These are phyloP conservation scores for Liparis tanakae DNA, from an alignment of 2,797 vertebrate species.

Conservation along the genomic window DNA sequence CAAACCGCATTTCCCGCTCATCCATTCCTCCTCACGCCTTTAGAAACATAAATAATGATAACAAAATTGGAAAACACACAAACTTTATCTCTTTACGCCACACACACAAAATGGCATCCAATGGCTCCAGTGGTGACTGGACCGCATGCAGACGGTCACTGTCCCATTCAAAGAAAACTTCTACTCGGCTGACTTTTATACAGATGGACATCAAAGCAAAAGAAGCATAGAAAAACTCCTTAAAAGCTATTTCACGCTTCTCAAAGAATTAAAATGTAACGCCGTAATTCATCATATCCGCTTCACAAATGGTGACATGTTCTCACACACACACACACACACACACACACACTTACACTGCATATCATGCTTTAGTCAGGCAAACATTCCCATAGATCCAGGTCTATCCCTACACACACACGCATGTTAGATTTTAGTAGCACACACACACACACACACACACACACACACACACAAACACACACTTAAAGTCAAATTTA, in stretches of 20 bases:
- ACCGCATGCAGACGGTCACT: background rate
- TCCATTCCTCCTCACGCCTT: no score
- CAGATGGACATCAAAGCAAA: background rate
- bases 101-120: no score
- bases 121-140: no score
- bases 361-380: constrained; percentile 33
- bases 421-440: constrained; percentile 30
- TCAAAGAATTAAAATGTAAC: background rate
- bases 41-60: no score
- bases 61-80: no score
- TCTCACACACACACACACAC: background rate
- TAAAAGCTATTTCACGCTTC: constrained; percentile 17
- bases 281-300: constrained; percentile 14
- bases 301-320: background rate
- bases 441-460: background rate
- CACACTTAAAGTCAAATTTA: no score
- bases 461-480: background rate
- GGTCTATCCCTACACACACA: constrained; percentile 36
- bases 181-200: background rate
- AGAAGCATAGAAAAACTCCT: constrained; percentile 5
- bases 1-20: no score
- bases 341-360: background rate
- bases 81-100: no score
- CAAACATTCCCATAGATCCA: constrained; percentile 48
- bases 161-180: background rate